Conservation (phyloP, 37 sponge, comb jelly and placozoan species). For the Ianthella basta region DNA sequence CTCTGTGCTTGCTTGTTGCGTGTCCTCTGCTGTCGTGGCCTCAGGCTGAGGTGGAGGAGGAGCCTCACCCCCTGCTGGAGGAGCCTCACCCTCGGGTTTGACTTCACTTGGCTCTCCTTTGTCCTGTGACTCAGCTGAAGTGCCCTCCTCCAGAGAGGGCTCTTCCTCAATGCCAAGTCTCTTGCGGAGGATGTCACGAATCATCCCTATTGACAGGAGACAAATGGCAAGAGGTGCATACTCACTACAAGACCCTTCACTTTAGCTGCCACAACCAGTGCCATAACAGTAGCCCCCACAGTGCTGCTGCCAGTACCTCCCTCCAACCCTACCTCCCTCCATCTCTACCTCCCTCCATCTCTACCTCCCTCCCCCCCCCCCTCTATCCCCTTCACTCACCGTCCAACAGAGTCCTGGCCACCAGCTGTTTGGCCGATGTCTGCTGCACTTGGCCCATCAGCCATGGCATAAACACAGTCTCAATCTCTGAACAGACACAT, state of each 20-base stretch:
- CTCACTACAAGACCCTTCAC: too few species aligned
- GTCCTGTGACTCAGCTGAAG: not conserved
- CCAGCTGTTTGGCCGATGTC: slow-evolving; percentile 62
- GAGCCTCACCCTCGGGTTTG: not conserved
- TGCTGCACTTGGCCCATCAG: slow-evolving; percentile 79
- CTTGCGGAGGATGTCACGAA: slow-evolving; percentile 41
- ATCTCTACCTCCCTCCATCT: not conserved
- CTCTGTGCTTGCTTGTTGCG: slow-evolving; percentile 23
- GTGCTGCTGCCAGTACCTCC: too few species aligned
- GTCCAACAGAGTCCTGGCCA: slow-evolving; percentile 82
- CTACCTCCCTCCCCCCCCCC: too few species aligned
- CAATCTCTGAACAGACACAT: slow-evolving; percentile 71
- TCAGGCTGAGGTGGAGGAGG: not conserved
- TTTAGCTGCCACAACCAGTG: too few species aligned
- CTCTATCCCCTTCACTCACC: slow-evolving; percentile 28
- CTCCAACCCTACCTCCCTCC: too few species aligned
- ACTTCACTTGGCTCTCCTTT: not conserved
- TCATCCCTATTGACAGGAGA: slow-evolving; percentile 32
- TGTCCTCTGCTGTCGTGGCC: slow-evolving; percentile 5
- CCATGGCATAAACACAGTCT: slow-evolving; percentile 86
- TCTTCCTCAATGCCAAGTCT: slow-evolving; percentile 42
- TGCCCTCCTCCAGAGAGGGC: not conserved
- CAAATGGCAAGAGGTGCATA: too few species aligned
- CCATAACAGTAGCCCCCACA: too few species aligned
- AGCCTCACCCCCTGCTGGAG: not conserved